Percentiles rank a stretch among this genome's conserved stretches.
Evolutionary conservation across 1,140 invertebrate species (phyloP).

Genomic region (Mamestra configurata): DNA sequence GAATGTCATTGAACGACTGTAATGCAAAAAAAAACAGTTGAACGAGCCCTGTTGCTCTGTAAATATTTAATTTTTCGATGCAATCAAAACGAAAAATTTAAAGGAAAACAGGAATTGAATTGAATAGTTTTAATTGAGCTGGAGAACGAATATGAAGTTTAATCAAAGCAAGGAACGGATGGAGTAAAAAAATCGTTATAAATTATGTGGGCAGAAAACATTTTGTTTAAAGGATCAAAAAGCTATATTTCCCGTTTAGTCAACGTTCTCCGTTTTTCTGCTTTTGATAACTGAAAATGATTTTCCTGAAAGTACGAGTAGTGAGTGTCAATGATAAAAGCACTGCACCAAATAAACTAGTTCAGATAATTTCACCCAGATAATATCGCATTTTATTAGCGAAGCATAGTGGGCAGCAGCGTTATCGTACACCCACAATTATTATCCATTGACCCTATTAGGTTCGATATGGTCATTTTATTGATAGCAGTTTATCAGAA

Average conservation of each 20-base stretch:
- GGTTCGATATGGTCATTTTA: neutral
- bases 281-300: neutral
- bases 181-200: too few species aligned
- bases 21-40: constrained; percentile 63
- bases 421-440: constrained; percentile 23
- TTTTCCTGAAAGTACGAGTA: neutral
- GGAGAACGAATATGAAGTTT: too few species aligned
- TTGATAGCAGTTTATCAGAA: neutral
- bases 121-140: neutral
- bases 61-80: constrained; percentile 45
- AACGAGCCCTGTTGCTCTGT: constrained; percentile 38
- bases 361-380: constrained; percentile 4
- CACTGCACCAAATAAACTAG: neutral
- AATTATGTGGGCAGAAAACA: too few species aligned
- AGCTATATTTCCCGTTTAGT: too few species aligned
- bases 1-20: constrained; percentile 70
- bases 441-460: constrained; percentile 2
- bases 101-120: neutral
- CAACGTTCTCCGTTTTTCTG: too few species aligned
- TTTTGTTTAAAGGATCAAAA: too few species aligned
- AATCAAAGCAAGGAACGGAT: too few species aligned
- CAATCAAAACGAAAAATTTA: neutral
- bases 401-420: constrained; percentile 2
- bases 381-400: neutral
- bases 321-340: neutral